phyloP scores from a whole-genome alignment of 2,113 vertebrate genomes.

The Clinocottus analis region DNA sequence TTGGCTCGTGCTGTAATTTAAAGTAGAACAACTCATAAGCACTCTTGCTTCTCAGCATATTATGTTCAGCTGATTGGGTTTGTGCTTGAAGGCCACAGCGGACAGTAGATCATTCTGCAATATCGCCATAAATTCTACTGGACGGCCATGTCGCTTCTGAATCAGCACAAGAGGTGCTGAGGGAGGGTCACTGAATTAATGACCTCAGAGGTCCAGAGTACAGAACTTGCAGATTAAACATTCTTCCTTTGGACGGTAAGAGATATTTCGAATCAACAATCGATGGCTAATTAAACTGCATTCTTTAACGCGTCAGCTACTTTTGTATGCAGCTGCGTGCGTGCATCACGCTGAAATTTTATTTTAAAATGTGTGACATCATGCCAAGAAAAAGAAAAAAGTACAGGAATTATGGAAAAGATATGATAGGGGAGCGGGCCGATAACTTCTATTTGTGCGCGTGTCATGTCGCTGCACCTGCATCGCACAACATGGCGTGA shows the following conservation, averaged over 20 bases:
- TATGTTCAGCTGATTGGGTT: constrained; percentile 59
- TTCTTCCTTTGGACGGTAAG: neutral
- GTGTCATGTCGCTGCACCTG: neutral
- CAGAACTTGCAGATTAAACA: constrained; percentile 9
- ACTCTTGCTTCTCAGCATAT: constrained; percentile 27
- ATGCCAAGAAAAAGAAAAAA: neutral
- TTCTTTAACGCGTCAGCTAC: neutral
- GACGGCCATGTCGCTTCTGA: neutral
- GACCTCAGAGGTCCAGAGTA: neutral
- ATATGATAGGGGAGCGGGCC: too few species aligned
- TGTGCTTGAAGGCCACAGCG: constrained; percentile 48
- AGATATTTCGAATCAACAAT: neutral
- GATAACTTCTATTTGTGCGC: neutral
- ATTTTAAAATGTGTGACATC: neutral
- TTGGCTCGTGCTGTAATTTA: constrained; percentile 51
- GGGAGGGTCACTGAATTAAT: constrained; percentile 18
- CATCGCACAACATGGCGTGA: too few species aligned
- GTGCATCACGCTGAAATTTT: neutral
- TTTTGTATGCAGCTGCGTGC: neutral
- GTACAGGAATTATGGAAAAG: neutral
- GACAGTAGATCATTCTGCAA: constrained; percentile 50
- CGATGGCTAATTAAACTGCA: neutral
- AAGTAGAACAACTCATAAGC: constrained; percentile 59
- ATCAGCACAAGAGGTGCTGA: neutral
- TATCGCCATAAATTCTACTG: constrained; percentile 32